These are phyloP conservation scores for Diphyllodes magnificus DNA, from an alignment of 2,113 vertebrate species.

Conservation along the genomic window DNA sequence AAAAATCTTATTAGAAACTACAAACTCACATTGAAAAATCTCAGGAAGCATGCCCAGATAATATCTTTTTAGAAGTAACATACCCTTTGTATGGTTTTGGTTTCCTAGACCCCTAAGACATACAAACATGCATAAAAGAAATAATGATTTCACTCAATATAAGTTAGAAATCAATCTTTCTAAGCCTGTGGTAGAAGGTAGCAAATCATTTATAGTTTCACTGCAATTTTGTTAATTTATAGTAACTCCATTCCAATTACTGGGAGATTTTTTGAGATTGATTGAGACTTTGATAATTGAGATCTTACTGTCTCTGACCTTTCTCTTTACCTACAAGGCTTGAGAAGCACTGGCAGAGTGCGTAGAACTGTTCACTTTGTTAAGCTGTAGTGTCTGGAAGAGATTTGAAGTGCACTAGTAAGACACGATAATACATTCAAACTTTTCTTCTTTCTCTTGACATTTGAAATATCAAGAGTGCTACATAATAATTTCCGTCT, in stretches of 20 bases:
- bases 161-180: neutral
- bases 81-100: neutral
- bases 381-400: neutral
- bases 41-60: neutral
- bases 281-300: neutral
- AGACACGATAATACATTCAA: neutral
- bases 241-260: neutral
- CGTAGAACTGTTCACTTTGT: neutral
- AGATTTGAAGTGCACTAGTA: neutral
- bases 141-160: neutral
- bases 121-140: neutral
- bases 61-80: neutral
- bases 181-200: neutral
- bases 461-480: slow-evolving; percentile 21
- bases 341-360: neutral
- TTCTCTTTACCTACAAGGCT: neutral
- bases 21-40: neutral
- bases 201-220: neutral
- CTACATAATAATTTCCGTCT: neutral
- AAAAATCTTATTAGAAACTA: neutral
- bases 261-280: neutral
- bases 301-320: neutral
- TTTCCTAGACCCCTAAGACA: neutral
- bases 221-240: neutral
- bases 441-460: slow-evolving; percentile 15